Conservation (phyloP, 2,888 invertebrate genomes). For the Apotomis turbidana region DNA sequence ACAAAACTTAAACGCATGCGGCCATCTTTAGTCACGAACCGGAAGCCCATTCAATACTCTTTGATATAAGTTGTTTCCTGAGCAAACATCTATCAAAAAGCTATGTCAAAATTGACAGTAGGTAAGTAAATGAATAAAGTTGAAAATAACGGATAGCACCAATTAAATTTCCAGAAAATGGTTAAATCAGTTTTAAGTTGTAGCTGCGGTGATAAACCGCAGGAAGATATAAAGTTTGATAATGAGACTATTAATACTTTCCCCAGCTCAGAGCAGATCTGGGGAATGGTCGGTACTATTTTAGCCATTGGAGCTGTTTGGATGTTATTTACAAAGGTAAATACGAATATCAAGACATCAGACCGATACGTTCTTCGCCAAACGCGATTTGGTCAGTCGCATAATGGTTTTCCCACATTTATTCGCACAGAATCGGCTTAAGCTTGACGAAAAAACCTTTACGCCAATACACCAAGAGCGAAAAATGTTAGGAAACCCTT, state of each 20-base stretch:
- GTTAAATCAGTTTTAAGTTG: slow-evolving; percentile 58
- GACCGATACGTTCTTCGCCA: too few relatives aligned
- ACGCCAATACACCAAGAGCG: too few relatives aligned
- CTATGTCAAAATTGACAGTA: slow-evolving; percentile 48
- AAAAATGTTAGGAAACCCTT: too few relatives aligned
- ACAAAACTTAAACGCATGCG: too few relatives aligned
- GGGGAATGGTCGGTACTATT: slow-evolving; percentile 73
- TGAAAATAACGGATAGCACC: too few relatives aligned
- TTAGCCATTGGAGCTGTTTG: slow-evolving; percentile 63
- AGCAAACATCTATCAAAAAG: not conserved
- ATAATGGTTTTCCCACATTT: too few relatives aligned
- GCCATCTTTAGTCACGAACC: too few relatives aligned
- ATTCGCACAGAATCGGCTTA: too few relatives aligned
- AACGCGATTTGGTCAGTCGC: too few relatives aligned
- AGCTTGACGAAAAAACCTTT: too few relatives aligned
- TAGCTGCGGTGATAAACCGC: slow-evolving; percentile 62
- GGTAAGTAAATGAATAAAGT: not conserved
- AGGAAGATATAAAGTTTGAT: not conserved
- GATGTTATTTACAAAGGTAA: slow-evolving; percentile 65
- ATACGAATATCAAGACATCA: not conserved
- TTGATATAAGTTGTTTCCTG: too few relatives aligned
- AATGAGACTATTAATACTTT: slow-evolving; percentile 48
- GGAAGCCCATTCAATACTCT: too few relatives aligned
- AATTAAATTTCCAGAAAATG: slow-evolving; percentile 42
- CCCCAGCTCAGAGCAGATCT: slow-evolving; percentile 67